Base-by-base conservation (phyloP, 2,888 invertebrate species). In the Caenorhabditis sp. region DNA sequence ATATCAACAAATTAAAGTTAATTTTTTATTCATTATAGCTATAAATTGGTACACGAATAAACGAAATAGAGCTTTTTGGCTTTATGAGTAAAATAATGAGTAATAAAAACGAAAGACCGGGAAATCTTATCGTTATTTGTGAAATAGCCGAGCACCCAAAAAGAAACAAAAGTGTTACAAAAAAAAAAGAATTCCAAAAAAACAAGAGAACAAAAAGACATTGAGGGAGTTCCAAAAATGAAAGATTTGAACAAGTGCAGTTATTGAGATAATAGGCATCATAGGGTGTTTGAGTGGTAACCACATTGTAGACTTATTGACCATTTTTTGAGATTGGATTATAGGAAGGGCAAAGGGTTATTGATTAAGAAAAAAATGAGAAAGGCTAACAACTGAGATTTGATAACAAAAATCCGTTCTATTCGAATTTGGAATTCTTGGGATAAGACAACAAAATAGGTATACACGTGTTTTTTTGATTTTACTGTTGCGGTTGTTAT, bases 71-170 rank as follows among this genome's bases (percentile, higher is more conserved):
- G 43, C 43, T 43, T 10, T 43, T 43, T 43, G 43, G 43, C 43
- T 53, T 56, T 56, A 1, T 8, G 7, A 27, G n/a, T n/a, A n/a
- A n/a, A n/a, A n/a, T n/a, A 56, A 56, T 10, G 17, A 56, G 7
- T 14, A 56, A 56, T 4, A 14, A n/a, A 49, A 17, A 59, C 59
- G 59, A 59, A 59, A 59, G 59, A 59, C 49, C 59, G 59, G 59
- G 59, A 59, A 59, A 49, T 59, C 49, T 8, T 49, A 38, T 59
- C 59, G 59, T 49, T 49, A 49, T 43, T 36, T 56, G 56, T 14
- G 59, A 43, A 25, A 23, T 49, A 49, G 38, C 58, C 31, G 23
- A 58, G 59, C 59, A 59, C 59, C 59, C 59, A 59, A 38, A 21
- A 14, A 27, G 23, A 53, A 20, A 53, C 7, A n/a, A 53, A 50